Conservation (phyloP, 2,113 vertebrate genomes). For the Lycocorax pyrrhopterus region DNA sequence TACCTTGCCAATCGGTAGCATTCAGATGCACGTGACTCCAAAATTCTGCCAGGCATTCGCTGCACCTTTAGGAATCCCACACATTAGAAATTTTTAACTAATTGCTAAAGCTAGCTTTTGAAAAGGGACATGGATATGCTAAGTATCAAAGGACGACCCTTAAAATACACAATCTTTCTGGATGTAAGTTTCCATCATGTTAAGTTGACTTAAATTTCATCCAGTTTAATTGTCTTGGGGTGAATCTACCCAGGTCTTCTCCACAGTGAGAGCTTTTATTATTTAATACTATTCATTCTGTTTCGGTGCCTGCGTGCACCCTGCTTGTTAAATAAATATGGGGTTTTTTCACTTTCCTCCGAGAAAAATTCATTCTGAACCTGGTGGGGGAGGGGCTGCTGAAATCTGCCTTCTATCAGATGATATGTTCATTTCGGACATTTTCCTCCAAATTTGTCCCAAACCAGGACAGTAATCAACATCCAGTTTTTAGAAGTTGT, state of each 20-base stretch:
- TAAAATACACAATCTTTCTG: neutral
- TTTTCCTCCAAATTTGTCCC: no score
- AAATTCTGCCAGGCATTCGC: neutral
- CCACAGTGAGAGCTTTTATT: no score
- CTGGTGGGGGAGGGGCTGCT: no score
- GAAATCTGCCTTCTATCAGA: no score
- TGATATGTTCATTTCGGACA: no score
- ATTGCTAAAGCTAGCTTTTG: neutral
- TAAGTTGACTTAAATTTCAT: neutral
- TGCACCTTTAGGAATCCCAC: neutral
- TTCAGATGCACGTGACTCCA: neutral
- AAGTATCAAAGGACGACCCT: neutral
- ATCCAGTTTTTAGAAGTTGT: neutral
- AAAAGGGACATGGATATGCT: neutral
- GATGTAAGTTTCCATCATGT: neutral
- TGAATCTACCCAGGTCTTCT: no score
- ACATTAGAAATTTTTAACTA: neutral
- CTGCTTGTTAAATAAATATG: no score
- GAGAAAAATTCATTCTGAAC: no score
- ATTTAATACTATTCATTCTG: no score
- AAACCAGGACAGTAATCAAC: neutral
- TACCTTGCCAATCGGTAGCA: neutral
- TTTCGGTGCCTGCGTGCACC: no score
- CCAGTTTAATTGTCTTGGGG: neutral
- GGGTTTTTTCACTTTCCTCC: no score